These are phyloP conservation scores for Protodeltote pygarga DNA, from an alignment of 2,888 invertebrate species.

Conservation along the genomic window DNA sequence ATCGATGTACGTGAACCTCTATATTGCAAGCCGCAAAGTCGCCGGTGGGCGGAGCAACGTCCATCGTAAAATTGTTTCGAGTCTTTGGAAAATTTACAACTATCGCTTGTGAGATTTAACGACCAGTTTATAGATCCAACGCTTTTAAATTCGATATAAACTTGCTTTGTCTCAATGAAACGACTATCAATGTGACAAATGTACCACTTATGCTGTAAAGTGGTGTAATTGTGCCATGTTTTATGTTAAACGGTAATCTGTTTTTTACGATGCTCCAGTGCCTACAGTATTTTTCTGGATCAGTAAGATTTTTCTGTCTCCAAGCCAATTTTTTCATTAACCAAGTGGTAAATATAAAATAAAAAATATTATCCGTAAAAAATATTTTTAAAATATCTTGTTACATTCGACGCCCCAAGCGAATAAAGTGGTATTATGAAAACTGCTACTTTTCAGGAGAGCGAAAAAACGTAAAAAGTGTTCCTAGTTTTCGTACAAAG, in stretches of 20 bases:
- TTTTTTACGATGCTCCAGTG: conserved; percentile 34
- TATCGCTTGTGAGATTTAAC: conserved; percentile 83
- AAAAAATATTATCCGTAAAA: background rate
- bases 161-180: conserved; percentile 76
- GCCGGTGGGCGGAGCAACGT: conserved; percentile 78
- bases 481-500: too few relatives aligned
- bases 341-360: background rate
- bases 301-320: conserved; percentile 12
- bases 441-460: too few relatives aligned
- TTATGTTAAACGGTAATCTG: conserved; percentile 47
- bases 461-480: too few relatives aligned
- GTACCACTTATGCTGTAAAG: conserved; percentile 58
- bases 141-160: conserved; percentile 81
- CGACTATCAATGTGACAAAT: conserved; percentile 65
- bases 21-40: conserved; percentile 74
- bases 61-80: conserved; percentile 79
- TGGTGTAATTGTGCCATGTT: conserved; percentile 58
- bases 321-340: conserved; percentile 2
- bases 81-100: conserved; percentile 82
- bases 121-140: conserved; percentile 82
- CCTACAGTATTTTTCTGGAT: conserved; percentile 7
- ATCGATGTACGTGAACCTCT: conserved; percentile 67
- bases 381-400: background rate
- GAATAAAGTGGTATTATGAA: too few relatives aligned
- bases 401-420: too few relatives aligned